A percentile compares a stretch with the other conserved stretches of the same genome.
Conservation (phyloP, 2,113 vertebrate species). For the Zosterops pallidus region DNA sequence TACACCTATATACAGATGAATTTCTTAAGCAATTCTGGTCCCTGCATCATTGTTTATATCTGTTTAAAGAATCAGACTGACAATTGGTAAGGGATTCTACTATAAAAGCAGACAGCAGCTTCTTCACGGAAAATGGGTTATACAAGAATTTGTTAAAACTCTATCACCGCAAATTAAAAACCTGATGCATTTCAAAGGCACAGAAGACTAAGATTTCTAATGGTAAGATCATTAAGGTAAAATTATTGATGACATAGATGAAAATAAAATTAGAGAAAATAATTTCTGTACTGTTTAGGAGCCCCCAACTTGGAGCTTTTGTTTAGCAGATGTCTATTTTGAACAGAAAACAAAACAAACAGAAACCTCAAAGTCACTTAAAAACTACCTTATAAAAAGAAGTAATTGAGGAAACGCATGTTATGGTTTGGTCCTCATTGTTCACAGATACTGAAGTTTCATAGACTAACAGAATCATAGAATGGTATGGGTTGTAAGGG, state of each 20-base stretch:
- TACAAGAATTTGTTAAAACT: background rate
- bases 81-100: background rate
- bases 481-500: background rate
- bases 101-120: background rate
- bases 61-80: background rate
- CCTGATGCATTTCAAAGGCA: background rate
- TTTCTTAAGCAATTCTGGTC: background rate
- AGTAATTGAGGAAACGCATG: background rate
- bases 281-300: background rate
- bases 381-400: background rate
- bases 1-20: background rate
- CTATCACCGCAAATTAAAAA: background rate
- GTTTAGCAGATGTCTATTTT: background rate
- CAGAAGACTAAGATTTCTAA: background rate
- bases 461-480: background rate
- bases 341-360: background rate
- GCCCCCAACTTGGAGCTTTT: background rate
- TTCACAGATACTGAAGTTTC: background rate
- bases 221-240: background rate
- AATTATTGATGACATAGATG: background rate
- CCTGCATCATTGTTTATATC: background rate
- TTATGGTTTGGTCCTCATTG: background rate
- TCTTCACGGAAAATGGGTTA: background rate
- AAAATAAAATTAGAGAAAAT: background rate
- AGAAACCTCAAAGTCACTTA: background rate